phyloP scores from a whole-genome alignment of 2,113 vertebrate species.

The Cygnus buccinator region DNA sequence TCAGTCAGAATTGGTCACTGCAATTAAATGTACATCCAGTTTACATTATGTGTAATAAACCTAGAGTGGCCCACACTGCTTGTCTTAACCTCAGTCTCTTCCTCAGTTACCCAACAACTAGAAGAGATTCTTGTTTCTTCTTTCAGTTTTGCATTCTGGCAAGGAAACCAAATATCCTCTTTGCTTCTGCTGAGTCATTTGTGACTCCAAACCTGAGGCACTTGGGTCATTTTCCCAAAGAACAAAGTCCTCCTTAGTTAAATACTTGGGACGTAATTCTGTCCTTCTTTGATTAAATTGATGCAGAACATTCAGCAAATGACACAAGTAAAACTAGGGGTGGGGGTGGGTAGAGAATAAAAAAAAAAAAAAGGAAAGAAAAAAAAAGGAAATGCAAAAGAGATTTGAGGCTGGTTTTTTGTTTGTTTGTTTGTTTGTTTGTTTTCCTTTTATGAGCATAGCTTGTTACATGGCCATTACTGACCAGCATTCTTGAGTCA shows the following conservation, averaged over 20 bases:
- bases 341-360: no score
- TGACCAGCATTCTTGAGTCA: neutral
- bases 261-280: neutral
- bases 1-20: neutral
- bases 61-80: neutral
- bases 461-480: neutral
- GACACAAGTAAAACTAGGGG: neutral
- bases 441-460: neutral
- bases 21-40: neutral
- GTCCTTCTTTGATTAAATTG: neutral
- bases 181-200: neutral
- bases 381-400: neutral
- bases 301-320: neutral
- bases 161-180: neutral
- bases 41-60: neutral
- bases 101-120: neutral
- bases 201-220: neutral
- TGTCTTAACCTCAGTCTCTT: neutral
- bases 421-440: neutral
- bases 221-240: neutral
- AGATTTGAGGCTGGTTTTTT: neutral
- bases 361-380: no score
- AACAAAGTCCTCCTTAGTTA: neutral
- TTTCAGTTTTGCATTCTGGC: neutral
- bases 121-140: neutral